Evolutionary conservation across 2,797 vertebrate genomes (phyloP).

Genomic region (Heterohyrax brucei): DNA sequence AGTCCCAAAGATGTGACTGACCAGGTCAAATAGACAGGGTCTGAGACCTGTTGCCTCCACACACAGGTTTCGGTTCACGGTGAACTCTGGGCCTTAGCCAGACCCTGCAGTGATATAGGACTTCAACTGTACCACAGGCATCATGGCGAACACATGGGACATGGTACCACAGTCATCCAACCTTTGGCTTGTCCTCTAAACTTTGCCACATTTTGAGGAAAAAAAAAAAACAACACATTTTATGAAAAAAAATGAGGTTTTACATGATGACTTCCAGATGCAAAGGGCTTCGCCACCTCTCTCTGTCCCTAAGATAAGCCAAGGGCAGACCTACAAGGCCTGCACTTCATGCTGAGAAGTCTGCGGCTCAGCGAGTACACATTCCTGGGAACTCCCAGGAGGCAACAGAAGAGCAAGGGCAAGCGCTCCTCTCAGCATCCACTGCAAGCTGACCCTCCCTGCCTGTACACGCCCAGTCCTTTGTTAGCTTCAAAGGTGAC

Average conservation of each 20-base stretch:
- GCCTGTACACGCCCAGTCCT: background rate
- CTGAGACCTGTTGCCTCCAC: background rate
- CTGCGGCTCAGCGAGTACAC: fast-evolving
- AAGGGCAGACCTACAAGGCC: background rate
- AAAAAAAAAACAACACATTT: background rate
- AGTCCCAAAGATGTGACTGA: background rate
- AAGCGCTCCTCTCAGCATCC: fast-evolving
- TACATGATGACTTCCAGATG: background rate
- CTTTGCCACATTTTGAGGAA: background rate
- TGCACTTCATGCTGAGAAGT: background rate
- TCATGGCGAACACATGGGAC: fast-evolving
- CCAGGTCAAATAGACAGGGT: background rate
- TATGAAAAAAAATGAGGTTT: background rate
- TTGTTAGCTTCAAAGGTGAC: background rate
- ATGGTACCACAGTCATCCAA: too few species aligned
- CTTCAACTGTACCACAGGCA: background rate
- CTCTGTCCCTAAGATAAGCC: background rate
- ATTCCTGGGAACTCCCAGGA: background rate
- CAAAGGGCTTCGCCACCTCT: background rate
- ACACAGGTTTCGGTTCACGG: background rate
- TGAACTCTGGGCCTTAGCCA: background rate
- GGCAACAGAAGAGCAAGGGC: fast-evolving
- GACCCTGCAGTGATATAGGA: background rate
- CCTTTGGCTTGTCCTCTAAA: background rate
- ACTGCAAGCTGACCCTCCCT: too few species aligned